Evolutionary conservation across 2,888 invertebrate genomes (phyloP), one percentile per base, ranked within the genome.

Genomic region (Oscheius sp.): DNA sequence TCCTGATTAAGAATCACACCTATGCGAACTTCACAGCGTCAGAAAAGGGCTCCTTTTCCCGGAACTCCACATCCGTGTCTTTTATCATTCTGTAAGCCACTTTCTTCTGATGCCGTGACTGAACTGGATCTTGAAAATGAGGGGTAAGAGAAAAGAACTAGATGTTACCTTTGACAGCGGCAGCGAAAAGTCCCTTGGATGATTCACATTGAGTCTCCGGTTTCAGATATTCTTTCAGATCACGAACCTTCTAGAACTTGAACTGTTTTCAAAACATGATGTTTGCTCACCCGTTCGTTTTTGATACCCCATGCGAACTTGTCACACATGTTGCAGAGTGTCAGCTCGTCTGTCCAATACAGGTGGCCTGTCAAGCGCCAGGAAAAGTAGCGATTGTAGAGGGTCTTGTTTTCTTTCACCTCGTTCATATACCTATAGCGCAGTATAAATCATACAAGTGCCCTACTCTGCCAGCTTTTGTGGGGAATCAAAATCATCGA

Each of bases 401-500:
- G 32, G 1, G 13, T 37, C 2, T 29, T n/a, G 51, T 68, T 55
- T 5, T 51, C 21, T n/a, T 53, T 57, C 1, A 68, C 37, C 11
- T 7, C 10, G 5, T n/a, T 11, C 10, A 68, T 48, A 29, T 68
- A 68, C n/a, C 68, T 68, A 57, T 53, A 68, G 7, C 10, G 5
- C 3, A 11, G 32, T 35, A 5, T 9, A 2, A 48, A 73, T 37
- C 35, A 13, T 50, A 1, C 2, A 21, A 74, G 35, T 13, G 42
- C 21, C 76, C 53, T 57, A 81, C 78, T 73, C 50, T n/a, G 79
- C 81, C 32, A 83, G 73, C 9, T 75, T 74, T 13, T 62, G 58
- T 0, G 74, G 68, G 7, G 48, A 50, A 5, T 71, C 59, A 37
- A 82, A 83, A 33, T 83, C 79, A 32, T 81, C 79, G 0, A 81